phyloP scores from a whole-genome alignment of 2,797 vertebrate genomes.

The Eospalax fontanierii region DNA sequence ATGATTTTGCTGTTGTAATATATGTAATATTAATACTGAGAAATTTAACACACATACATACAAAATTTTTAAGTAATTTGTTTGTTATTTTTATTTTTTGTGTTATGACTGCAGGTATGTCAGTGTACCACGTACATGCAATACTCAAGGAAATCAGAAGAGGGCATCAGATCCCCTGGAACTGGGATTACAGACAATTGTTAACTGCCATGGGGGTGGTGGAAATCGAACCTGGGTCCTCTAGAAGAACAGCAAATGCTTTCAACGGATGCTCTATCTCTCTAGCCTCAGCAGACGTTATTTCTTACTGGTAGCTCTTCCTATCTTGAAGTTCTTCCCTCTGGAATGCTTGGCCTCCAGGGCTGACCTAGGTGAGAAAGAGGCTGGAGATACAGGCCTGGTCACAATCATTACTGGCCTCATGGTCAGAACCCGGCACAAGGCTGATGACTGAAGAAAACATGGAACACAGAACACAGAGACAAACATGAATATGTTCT shows the following conservation, averaged over 20 bases:
- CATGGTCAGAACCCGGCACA: background rate
- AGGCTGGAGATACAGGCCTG: background rate
- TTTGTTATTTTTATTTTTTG: too few relatives aligned
- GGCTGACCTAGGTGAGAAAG: background rate
- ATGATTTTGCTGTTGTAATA: background rate
- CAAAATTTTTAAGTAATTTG: background rate
- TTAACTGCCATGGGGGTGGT: too few relatives aligned
- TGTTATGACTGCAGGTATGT: too few relatives aligned
- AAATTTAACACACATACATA: background rate
- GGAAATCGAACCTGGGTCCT: too few relatives aligned
- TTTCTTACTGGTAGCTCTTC: background rate
- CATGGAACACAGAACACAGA: conserved; percentile 14
- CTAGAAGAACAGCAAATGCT: too few relatives aligned
- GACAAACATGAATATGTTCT: background rate
- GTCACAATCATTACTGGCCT: background rate
- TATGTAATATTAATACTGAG: conserved; percentile 27
- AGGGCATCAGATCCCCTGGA: too few relatives aligned
- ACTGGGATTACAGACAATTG: too few relatives aligned
- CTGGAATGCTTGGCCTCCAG: background rate
- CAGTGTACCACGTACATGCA: too few relatives aligned
- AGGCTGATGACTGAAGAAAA: background rate
- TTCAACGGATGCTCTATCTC: too few relatives aligned
- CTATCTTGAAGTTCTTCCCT: background rate
- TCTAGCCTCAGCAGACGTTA: too few relatives aligned
- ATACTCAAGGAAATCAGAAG: too few relatives aligned